phyloP scores from a whole-genome alignment of 2,797 vertebrate species.

The Tangara arthus region DNA sequence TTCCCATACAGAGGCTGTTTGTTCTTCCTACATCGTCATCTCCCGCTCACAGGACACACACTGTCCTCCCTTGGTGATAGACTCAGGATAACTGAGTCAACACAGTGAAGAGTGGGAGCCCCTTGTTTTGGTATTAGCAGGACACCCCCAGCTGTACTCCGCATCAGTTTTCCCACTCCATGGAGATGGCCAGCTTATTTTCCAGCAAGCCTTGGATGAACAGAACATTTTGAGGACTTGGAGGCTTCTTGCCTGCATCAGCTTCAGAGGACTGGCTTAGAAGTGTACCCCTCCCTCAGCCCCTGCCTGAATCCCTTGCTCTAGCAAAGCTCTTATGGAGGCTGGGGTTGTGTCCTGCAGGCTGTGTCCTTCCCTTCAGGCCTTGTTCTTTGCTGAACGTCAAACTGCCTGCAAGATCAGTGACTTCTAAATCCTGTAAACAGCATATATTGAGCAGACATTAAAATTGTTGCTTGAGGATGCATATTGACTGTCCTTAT shows the following conservation, averaged over 20 bases:
- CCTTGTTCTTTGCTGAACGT: not conserved
- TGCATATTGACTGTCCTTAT: not conserved
- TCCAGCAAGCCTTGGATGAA: not conserved
- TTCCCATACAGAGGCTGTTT: not conserved
- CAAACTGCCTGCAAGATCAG: not conserved
- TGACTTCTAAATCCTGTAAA: not conserved
- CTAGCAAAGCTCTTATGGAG: not conserved
- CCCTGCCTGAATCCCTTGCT: not conserved
- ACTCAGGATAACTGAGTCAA: not conserved
- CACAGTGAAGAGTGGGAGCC: not conserved
- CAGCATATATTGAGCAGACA: not conserved
- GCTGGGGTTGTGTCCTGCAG: not conserved
- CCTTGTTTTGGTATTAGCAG: not conserved
- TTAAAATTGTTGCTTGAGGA: conserved; percentile 5
- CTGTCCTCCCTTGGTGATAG: not conserved
- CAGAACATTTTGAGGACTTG: not conserved
- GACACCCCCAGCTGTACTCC: not conserved
- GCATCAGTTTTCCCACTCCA: not conserved
- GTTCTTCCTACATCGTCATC: not conserved
- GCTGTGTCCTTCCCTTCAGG: not conserved
- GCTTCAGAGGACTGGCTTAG: not conserved
- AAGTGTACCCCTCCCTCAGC: not conserved
- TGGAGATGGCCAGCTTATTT: not conserved
- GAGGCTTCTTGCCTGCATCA: not conserved
- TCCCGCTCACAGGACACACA: not conserved